These are phyloP conservation scores for Neolamprologus longior DNA, from an alignment of 2,113 vertebrate species.

Conservation along the genomic window DNA sequence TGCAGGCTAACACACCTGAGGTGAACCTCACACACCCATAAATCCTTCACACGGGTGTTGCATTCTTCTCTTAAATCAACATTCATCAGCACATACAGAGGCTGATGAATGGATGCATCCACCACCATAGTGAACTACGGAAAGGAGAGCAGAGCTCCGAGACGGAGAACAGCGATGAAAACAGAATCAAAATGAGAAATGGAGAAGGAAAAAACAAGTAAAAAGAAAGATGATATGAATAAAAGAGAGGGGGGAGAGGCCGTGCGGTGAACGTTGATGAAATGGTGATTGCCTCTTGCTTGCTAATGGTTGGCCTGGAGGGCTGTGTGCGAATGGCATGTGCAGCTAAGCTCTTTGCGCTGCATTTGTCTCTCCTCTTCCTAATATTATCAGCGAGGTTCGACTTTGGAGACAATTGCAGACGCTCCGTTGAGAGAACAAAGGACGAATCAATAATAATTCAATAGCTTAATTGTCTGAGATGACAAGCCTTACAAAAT, in stretches of 20 bases:
- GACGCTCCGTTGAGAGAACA: background rate
- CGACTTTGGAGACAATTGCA: conserved; percentile 1
- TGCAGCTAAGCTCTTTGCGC: conserved; percentile 37
- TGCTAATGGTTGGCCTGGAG: conserved; percentile 68
- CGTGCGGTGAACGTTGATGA: conserved; percentile 56
- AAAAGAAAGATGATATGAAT: conserved; percentile 45
- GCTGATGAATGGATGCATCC: conserved; percentile 11
- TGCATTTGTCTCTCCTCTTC: conserved; percentile 15
- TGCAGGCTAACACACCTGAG: background rate
- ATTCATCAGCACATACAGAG: conserved; percentile 6
- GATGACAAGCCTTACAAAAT: background rate
- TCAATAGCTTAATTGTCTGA: conserved; percentile 22
- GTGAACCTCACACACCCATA: background rate
- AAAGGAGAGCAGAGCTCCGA: background rate
- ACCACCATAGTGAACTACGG: background rate
- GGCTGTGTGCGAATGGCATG: conserved; percentile 47
- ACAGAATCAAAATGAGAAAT: conserved; percentile 52
- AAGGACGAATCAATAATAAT: background rate
- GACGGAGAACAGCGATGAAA: conserved; percentile 16
- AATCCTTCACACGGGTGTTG: background rate
- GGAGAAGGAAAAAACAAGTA: conserved; percentile 23
- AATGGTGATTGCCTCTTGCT: conserved; percentile 71
- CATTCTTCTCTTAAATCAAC: conserved; percentile 22
- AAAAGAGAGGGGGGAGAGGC: conserved; percentile 31
- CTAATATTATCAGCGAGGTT: background rate